These are phyloP conservation scores for Ptychadena robeensis DNA, from an alignment of 2,797 vertebrate species.

Conservation along the genomic window DNA sequence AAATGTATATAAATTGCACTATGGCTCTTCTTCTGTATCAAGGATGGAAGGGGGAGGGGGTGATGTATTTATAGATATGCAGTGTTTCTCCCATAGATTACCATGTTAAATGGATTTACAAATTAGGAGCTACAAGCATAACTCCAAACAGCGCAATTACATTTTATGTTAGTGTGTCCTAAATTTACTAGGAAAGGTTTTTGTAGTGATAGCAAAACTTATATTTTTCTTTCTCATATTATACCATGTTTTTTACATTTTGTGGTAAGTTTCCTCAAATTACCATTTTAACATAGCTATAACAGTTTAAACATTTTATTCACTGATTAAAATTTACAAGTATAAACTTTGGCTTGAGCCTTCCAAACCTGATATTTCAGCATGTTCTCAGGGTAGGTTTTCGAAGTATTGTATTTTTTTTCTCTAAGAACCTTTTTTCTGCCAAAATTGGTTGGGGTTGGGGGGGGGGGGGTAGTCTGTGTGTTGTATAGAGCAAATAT, in stretches of 20 bases:
- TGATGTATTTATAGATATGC: constrained; percentile 10
- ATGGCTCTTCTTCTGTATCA: neutral
- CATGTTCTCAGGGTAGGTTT: too few species aligned
- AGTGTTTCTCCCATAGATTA: constrained; percentile 26
- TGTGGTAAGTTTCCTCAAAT: neutral
- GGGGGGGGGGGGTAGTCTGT: too few species aligned
- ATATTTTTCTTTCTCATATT: neutral
- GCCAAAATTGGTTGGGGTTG: too few species aligned
- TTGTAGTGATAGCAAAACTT: constrained; percentile 14
- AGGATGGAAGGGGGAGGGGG: neutral
- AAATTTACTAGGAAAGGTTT: neutral
- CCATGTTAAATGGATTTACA: constrained; percentile 36
- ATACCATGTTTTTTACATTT: neutral
- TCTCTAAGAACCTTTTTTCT: too few species aligned
- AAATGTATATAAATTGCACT: constrained; percentile 24
- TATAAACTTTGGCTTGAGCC: too few species aligned
- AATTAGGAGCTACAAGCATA: constrained; percentile 39
- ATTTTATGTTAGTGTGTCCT: constrained; percentile 22
- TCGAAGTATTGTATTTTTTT: too few species aligned
- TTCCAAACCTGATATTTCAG: too few species aligned
- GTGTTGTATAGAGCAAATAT: too few species aligned
- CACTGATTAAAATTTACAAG: too few species aligned
- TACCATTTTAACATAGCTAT: neutral
- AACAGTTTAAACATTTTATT: too few species aligned
- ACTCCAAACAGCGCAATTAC: constrained; percentile 29